Evolutionary conservation across 2,888 invertebrate species (phyloP).

Genomic region (Pheosia tremula): DNA sequence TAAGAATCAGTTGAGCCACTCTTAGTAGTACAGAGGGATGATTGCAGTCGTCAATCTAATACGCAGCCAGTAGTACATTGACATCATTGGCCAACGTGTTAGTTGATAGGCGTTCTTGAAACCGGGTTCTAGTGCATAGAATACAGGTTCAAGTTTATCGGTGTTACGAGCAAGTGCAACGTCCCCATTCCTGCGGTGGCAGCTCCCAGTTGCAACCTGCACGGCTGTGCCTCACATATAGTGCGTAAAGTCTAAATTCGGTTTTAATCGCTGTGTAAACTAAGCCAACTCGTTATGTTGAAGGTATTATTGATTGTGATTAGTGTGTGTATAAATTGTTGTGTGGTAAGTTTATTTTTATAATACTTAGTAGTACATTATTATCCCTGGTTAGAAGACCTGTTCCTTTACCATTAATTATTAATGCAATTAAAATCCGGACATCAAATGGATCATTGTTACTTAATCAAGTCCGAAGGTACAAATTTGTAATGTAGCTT

Average conservation of each 20-base stretch:
- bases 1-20: too few species aligned
- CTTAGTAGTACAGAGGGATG: too few species aligned
- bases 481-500: too few species aligned
- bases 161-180: constrained; percentile 57
- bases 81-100: not conserved
- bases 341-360: constrained; percentile 32
- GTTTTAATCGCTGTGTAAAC: not conserved
- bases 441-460: too few species aligned
- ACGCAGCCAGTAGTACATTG: too few species aligned
- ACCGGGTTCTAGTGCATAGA: constrained; percentile 1
- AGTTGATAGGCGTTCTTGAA: not conserved
- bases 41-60: too few species aligned
- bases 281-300: constrained; percentile 22
- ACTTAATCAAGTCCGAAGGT: too few species aligned
- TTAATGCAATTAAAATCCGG: too few species aligned
- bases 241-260: not conserved
- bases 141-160: constrained; percentile 40
- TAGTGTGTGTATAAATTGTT: constrained; percentile 15
- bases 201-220: constrained; percentile 50
- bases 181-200: constrained; percentile 60
- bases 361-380: not conserved
- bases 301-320: constrained; percentile 29
- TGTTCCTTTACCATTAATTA: too few species aligned
- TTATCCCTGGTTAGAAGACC: too few species aligned
- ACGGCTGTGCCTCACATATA: constrained; percentile 26